Evolutionary conservation across 1,140 invertebrate species (phyloP), one percentile per base, ranked within the genome.

Genomic region (Vanessa tameamea): DNA sequence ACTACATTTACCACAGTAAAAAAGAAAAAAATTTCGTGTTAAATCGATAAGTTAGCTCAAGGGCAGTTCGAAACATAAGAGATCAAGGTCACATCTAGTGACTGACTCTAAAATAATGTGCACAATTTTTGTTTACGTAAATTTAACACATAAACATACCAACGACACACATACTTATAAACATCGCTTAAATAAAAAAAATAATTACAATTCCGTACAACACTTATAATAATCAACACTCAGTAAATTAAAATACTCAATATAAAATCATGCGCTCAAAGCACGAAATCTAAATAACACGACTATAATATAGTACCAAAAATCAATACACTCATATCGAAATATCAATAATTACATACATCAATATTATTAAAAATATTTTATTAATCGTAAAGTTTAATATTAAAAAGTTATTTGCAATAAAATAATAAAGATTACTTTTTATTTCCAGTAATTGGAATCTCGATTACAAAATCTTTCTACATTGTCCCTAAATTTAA

Each of bases 261-360:
- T 87, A 89, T 82, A 89, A 85, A 89, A 87, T 87, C 86, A 90
- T 90, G 85, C 87, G 89, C 90, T 92, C 83, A 88, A 80, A 91
- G 89, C 88, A 87, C 89, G 84, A 87, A 87, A 83, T 83, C 79
- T 86, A 86, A 88, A 87, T 82, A 89, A 87, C 82, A 87, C 82
- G 79, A 81, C 65, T 84, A 79, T 83, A 81, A 81, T 79, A 82
- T 84, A 84, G 73, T 83, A 87, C 78, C 82, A 83, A 81, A 84
- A 82, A 81, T 82, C 67, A 76, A 82, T 85, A 86, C 76, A 83
- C 67, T 72, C 69, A 76, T 77, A 53, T 80, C 64, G 84, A 81
- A 86, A 77, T 84, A 83, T 83, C 64, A 80, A 82, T 84, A 82
- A 84, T 73, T 82, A 80, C 78, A 80, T 87, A 84, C 79, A 83